Base-by-base conservation (phyloP, 2,888 invertebrate genomes). In the Cetonia aurata region DNA sequence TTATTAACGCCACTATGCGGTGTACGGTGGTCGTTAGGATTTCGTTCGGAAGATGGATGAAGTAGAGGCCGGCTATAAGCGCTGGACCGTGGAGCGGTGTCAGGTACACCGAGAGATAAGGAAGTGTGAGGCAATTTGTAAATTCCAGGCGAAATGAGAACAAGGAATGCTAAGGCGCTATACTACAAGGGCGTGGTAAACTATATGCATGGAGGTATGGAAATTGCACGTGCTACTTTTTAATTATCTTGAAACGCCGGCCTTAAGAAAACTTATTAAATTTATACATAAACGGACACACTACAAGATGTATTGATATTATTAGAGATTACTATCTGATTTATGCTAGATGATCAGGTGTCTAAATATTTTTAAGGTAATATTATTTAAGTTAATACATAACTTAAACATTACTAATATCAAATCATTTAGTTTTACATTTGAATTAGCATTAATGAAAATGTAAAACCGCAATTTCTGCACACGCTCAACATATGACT, bases 61-160 rank as follows among this genome's bases (percentile, higher is more conserved):
- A 50, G 50, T 37, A n/a, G 50, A 65, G 50, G 62, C 50, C 50
- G 41, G 37, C 37, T 65, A 50, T 48, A 65, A 33, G 62, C 62
- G 62, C 72, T 73, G 74, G 73, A 75, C 75, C 71, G 74, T 71
- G 77, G 50, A 50, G 62, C 48, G 50, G 62, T 65, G 50, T 37
- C 62, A 37, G 50, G 62, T 73, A 74, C 37, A 75, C 72, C 71
- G 60, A 73, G 71, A 74, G 73, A 73, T 73, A 71, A 74, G 75
- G 75, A 75, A 77, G 77, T 76, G 76, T 76, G 74, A 75, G 72
- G 75, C 74, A 75, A 77, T 77, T 77, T 77, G 77, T 77, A 75
- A 74, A 74, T 74, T 75, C 72, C 72, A 72, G 56, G 62, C 60
- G 53, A 62, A 70, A 70, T 42, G 52, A 62, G 62, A 65, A 65